These are phyloP conservation scores for Sphaerodactylus townsendi DNA, from an alignment of 2,113 vertebrate genomes.

Conservation along the genomic window DNA sequence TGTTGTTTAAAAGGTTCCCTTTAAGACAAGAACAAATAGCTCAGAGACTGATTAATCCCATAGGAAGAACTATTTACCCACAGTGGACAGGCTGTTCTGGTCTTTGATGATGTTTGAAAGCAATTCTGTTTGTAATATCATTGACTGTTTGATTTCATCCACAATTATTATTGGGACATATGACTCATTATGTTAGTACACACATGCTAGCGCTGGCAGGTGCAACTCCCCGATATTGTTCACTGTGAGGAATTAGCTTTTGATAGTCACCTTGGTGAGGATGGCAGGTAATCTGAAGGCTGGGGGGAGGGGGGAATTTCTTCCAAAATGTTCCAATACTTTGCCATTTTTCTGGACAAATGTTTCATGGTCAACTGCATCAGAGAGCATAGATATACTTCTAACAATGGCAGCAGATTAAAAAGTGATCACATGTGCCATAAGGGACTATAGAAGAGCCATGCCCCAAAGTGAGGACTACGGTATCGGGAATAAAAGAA, in stretches of 20 bases:
- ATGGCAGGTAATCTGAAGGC: not conserved
- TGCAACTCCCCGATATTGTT: not conserved
- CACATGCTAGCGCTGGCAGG: not conserved
- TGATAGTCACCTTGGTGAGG: not conserved
- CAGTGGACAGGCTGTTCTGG: not conserved
- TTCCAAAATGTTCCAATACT: not conserved
- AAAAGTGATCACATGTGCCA: not conserved
- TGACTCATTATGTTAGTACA: not conserved
- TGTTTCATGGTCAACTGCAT: not conserved
- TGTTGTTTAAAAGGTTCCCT: not conserved
- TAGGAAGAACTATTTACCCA: not conserved
- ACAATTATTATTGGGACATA: not conserved
- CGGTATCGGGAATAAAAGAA: not conserved
- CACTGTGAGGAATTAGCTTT: not conserved
- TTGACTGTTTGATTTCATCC: not conserved
- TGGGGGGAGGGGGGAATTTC: not conserved
- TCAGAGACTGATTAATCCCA: not conserved
- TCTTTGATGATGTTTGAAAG: not conserved
- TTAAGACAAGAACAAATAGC: not conserved
- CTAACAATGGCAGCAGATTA: not conserved
- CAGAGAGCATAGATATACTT: not conserved
- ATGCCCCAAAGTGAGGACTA: not conserved
- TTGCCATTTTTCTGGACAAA: not conserved
- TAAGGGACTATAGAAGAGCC: not conserved
- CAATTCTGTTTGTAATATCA: not conserved